Evolutionary conservation across 2,113 vertebrate genomes (phyloP).

Genomic region (Hemibagrus wyckioides): DNA sequence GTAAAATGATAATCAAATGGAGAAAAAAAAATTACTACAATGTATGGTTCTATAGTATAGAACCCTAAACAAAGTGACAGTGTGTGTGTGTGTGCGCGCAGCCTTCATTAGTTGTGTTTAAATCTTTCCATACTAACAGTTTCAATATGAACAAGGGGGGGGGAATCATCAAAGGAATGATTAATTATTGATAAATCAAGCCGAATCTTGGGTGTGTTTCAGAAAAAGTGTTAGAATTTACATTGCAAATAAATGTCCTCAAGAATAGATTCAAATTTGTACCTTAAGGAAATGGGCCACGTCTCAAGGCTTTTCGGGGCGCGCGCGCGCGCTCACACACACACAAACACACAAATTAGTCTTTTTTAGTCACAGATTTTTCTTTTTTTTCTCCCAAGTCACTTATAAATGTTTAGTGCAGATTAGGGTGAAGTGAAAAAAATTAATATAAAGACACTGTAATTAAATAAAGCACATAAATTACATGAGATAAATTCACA

Average conservation of each 20-base stretch:
- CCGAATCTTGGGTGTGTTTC: neutral
- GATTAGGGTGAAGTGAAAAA: neutral
- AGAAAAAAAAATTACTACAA: neutral
- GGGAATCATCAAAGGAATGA: neutral
- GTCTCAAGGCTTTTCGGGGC: conserved; percentile 1
- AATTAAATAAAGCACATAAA: neutral
- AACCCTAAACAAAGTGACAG: neutral
- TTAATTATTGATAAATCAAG: neutral
- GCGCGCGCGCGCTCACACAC: neutral
- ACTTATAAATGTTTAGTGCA: neutral
- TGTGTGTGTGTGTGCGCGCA: conserved; percentile 15
- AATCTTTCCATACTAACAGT: neutral
- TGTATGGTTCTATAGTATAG: neutral
- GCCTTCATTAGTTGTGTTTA: neutral
- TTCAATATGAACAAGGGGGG: neutral
- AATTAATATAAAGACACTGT: neutral
- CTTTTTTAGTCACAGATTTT: neutral
- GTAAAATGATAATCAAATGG: neutral
- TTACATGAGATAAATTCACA: neutral
- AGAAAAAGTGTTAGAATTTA: neutral
- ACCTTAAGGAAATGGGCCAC: conserved; percentile 12
- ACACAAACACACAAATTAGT: neutral
- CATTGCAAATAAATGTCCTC: neutral
- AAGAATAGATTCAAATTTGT: neutral
- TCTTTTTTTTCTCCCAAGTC: neutral